A percentile compares a stretch with the other conserved stretches of the same genome.
These are phyloP conservation scores for Tympanoctomys barrerae DNA, from an alignment of 2,797 vertebrate species.

Conservation along the genomic window DNA sequence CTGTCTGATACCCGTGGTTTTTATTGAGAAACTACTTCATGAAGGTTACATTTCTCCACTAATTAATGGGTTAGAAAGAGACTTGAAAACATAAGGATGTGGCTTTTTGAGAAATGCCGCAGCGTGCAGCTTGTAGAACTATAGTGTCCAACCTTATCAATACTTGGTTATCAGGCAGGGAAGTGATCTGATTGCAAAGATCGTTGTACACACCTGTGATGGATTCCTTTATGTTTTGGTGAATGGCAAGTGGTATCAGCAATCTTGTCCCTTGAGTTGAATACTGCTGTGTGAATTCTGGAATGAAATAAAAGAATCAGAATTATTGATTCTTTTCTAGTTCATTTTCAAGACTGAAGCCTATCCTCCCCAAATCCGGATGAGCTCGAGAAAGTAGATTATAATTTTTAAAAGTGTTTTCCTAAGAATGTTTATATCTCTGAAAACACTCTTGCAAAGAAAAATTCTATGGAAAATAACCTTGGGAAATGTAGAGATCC, in stretches of 20 bases:
- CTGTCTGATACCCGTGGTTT: slow-evolving; percentile 58
- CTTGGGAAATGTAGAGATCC: slow-evolving; percentile 13
- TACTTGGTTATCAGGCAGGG: slow-evolving; percentile 24
- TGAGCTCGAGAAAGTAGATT: background rate
- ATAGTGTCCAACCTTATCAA: slow-evolving; percentile 33
- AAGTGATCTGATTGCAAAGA: slow-evolving; percentile 27
- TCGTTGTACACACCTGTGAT: background rate
- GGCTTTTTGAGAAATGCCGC: background rate
- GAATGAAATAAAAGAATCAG: slow-evolving; percentile 47
- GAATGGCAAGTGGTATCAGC: background rate
- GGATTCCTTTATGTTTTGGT: slow-evolving; percentile 49
- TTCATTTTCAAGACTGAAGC: slow-evolving; percentile 37
- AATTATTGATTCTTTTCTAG: slow-evolving; percentile 19
- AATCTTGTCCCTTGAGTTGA: slow-evolving; percentile 30
- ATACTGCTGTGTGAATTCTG: slow-evolving; percentile 49
- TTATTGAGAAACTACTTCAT: slow-evolving; percentile 45
- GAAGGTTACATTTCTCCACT: background rate
- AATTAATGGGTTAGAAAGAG: slow-evolving; percentile 49
- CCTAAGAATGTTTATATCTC: slow-evolving; percentile 44
- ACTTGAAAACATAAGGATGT: background rate
- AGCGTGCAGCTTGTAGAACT: background rate
- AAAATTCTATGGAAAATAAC: slow-evolving; percentile 13
- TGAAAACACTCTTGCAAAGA: slow-evolving; percentile 1
- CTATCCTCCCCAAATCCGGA: background rate
- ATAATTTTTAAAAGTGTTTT: slow-evolving; percentile 28